Evolutionary conservation across 2,113 vertebrate species (phyloP).

Genomic region (Macaca nemestrina): DNA sequence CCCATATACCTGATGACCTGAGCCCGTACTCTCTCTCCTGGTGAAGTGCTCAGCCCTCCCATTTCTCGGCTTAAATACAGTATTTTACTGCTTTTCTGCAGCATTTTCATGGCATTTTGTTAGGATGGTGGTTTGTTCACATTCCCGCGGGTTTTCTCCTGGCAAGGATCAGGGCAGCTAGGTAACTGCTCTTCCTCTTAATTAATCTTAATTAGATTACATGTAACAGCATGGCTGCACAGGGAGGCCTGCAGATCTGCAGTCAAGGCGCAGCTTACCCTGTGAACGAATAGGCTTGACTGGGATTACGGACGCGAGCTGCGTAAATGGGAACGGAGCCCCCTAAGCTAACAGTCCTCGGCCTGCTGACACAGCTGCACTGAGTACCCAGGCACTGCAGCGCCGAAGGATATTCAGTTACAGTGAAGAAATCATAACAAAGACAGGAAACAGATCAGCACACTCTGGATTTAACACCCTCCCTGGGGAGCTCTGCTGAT

Average conservation of each 20-base stretch:
- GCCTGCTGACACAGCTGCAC: constrained; percentile 93
- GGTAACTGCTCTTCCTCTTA: constrained; percentile 35
- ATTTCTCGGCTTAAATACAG: background rate
- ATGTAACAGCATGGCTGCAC: background rate
- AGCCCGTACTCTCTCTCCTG: background rate
- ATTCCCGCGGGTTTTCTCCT: background rate
- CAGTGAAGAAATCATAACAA: constrained; percentile 94
- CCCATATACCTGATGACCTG: too few relatives aligned
- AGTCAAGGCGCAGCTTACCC: constrained; percentile 51
- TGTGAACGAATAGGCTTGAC: constrained; percentile 56
- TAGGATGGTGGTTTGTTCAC: background rate
- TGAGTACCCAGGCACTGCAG: constrained; percentile 75
- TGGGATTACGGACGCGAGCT: constrained; percentile 50
- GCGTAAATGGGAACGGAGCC: constrained; percentile 13
- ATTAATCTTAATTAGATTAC: constrained; percentile 52
- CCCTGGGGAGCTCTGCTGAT: constrained; percentile 79
- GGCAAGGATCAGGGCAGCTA: background rate
- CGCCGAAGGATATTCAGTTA: constrained; percentile 85
- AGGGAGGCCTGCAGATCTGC: rapidly evolving
- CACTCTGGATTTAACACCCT: constrained; percentile 86
- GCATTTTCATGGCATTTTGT: background rate
- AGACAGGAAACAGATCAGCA: constrained; percentile 94
- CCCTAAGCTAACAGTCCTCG: constrained; percentile 68
- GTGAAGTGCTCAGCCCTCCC: background rate
- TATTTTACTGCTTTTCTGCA: background rate